These are phyloP conservation scores for Camponotus pennsylvanicus DNA, from an alignment of 1,140 invertebrate species.

Conservation along the genomic window DNA sequence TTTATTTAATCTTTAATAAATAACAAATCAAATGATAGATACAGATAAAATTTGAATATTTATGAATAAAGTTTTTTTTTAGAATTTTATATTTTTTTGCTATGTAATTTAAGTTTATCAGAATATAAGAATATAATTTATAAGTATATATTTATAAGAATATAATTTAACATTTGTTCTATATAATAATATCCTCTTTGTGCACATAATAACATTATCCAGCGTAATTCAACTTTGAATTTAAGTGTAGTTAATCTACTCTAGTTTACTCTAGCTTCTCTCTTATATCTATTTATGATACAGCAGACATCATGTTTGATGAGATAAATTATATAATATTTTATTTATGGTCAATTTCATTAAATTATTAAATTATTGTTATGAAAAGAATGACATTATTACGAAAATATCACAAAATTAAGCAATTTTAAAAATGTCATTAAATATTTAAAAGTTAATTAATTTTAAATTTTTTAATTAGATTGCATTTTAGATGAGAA, in stretches of 20 bases:
- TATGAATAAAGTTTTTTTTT: neutral
- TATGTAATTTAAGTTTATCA: neutral
- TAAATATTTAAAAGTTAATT: neutral
- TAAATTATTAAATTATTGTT: neutral
- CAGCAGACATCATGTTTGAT: neutral
- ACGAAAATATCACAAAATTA: constrained; percentile 14
- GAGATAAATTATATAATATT: neutral
- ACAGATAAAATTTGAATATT: constrained; percentile 10
- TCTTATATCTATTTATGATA: neutral
- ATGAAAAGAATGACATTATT: neutral
- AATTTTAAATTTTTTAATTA: constrained; percentile 1
- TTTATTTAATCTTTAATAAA: constrained; percentile 14
- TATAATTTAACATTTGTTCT: neutral
- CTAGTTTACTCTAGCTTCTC: neutral
- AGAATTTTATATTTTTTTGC: neutral
- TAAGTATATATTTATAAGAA: neutral
- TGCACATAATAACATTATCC: constrained; percentile 1
- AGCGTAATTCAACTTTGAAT: neutral
- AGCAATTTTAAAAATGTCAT: neutral
- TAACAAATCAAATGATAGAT: neutral
- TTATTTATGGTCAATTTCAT: neutral
- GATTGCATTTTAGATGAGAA: neutral
- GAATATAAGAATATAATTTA: neutral
- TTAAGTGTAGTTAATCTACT: constrained; percentile 15
- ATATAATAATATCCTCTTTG: neutral